These are phyloP conservation scores for Myotis brandtii DNA, from an alignment of 2,113 vertebrate genomes.

Conservation along the genomic window DNA sequence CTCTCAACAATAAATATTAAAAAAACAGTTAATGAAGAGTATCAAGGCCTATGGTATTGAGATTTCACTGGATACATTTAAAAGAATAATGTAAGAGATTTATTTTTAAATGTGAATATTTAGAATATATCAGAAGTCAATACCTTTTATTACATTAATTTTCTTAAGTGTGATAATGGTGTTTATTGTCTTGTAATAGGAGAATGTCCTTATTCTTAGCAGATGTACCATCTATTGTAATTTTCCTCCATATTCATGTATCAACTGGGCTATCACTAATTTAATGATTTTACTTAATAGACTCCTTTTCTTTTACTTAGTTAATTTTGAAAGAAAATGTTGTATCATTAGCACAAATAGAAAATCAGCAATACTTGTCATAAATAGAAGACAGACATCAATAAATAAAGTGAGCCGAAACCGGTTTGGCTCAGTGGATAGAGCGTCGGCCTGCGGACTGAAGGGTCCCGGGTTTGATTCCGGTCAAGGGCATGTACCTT, in stretches of 20 bases:
- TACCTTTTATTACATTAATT: constrained; percentile 11
- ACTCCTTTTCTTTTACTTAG: background rate
- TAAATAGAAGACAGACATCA: background rate
- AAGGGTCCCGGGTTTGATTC: too few species aligned
- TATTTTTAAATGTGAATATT: constrained; percentile 45
- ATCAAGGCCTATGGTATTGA: constrained; percentile 25
- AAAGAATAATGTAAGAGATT: background rate
- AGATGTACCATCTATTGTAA: background rate
- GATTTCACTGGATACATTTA: background rate
- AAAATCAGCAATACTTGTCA: constrained; percentile 28
- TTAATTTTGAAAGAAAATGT: constrained; percentile 6
- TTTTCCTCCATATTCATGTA: background rate
- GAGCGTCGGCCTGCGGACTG: too few species aligned
- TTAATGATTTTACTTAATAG: background rate
- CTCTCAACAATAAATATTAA: too few species aligned
- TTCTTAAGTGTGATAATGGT: background rate
- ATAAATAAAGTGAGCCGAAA: constrained; percentile 28
- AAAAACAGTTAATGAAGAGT: background rate
- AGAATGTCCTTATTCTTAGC: background rate
- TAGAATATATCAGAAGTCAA: constrained; percentile 15
- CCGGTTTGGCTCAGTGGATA: too few species aligned
- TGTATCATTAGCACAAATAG: background rate
- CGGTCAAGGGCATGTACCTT: too few species aligned
- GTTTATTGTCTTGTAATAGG: background rate
- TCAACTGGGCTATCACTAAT: background rate